Conservation (phyloP, 2,113 vertebrate genomes). For the Andinoacara biseriatus region DNA sequence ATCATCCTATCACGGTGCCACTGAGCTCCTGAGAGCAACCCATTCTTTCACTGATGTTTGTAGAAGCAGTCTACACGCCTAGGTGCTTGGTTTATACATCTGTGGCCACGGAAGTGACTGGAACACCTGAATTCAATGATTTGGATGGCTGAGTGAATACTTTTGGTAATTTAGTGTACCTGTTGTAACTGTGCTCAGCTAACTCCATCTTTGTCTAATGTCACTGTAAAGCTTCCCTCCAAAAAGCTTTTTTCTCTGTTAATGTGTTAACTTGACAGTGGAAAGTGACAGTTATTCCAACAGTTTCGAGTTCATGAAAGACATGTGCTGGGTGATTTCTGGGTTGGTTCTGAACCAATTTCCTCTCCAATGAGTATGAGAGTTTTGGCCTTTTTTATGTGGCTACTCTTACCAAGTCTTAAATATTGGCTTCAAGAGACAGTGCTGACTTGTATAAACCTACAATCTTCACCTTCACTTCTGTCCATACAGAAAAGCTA, state of each 20-base stretch:
- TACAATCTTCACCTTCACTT: not conserved
- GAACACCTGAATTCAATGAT: too few species aligned
- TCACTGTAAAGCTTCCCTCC: not conserved
- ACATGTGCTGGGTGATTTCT: not conserved
- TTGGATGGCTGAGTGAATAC: too few species aligned
- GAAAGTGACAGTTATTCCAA: not conserved
- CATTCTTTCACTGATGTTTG: too few species aligned
- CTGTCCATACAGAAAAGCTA: fast-evolving
- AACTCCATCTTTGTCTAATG: too few species aligned
- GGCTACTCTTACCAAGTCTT: not conserved
- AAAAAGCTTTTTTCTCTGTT: not conserved
- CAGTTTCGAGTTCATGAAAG: not conserved
- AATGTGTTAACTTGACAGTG: fast-evolving
- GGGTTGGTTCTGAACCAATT: not conserved
- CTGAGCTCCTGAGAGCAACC: too few species aligned
- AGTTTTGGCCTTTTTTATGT: not conserved
- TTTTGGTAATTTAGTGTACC: too few species aligned
- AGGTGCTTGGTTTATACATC: too few species aligned
- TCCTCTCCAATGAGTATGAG: not conserved
- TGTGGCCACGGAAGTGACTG: too few species aligned
- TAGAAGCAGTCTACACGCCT: too few species aligned
- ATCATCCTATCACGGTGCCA: too few species aligned
- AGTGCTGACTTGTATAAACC: fast-evolving
- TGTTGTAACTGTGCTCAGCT: too few species aligned
- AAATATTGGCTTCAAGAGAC: not conserved